Evolutionary conservation across 2,113 vertebrate species (phyloP).

Genomic region (Dryoscopus gambensis): DNA sequence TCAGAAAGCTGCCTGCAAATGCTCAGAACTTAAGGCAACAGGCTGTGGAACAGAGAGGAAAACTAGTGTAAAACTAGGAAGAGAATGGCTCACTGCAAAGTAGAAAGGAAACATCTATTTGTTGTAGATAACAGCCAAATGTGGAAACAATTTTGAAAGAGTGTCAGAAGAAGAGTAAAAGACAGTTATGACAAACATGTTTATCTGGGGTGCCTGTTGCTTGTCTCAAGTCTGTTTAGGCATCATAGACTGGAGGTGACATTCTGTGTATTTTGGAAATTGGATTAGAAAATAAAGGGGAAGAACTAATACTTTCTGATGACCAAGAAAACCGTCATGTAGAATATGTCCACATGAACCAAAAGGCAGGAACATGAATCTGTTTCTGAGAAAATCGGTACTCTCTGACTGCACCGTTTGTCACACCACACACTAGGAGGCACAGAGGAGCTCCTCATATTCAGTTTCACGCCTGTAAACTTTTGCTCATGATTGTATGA

Average conservation of each 20-base stretch:
- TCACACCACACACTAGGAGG: neutral
- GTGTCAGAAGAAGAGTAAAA: neutral
- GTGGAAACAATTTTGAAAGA: neutral
- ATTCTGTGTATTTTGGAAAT: neutral
- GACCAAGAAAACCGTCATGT: neutral
- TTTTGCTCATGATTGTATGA: accelerated
- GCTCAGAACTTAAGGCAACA: neutral
- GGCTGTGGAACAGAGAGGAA: neutral
- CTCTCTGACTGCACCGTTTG: neutral
- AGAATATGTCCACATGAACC: neutral
- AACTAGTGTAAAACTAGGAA: neutral
- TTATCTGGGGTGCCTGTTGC: neutral
- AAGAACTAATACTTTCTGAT: neutral
- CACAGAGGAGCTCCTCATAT: neutral
- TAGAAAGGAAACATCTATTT: neutral
- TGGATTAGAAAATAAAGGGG: neutral
- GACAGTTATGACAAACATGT: neutral
- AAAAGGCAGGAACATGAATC: neutral
- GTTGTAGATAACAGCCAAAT: neutral
- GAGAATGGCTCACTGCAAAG: neutral
- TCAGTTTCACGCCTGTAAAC: neutral
- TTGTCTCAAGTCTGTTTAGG: neutral
- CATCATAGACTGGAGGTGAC: neutral
- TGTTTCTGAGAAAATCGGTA: neutral
- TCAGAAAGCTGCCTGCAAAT: neutral